phyloP scores from a whole-genome alignment of 1,140 invertebrate species.

The Ectropis grisescens region DNA sequence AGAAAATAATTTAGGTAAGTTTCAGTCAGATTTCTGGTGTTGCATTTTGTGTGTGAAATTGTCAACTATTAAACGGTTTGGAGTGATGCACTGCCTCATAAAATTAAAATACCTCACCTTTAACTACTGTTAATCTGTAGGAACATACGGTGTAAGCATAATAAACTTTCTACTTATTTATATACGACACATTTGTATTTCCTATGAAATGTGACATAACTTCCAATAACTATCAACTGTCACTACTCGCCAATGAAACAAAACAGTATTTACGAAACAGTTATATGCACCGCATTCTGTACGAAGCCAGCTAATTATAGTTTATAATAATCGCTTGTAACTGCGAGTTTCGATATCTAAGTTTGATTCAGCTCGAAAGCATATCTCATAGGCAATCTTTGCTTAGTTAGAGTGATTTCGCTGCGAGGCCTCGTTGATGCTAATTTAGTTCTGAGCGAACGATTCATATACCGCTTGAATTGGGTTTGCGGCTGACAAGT shows the following conservation, averaged over 20 bases:
- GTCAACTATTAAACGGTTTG: too few relatives aligned
- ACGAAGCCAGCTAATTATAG: slow-evolving; percentile 56
- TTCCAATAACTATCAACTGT: too few relatives aligned
- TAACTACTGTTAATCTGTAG: too few relatives aligned
- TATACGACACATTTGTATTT: too few relatives aligned
- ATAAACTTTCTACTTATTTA: too few relatives aligned
- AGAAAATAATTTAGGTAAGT: too few relatives aligned
- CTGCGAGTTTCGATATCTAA: slow-evolving; percentile 46
- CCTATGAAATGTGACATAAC: too few relatives aligned
- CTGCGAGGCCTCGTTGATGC: slow-evolving; percentile 62
- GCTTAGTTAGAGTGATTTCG: slow-evolving; percentile 59
- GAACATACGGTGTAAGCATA: too few relatives aligned
- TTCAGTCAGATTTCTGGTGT: too few relatives aligned
- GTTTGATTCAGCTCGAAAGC: slow-evolving; percentile 54
- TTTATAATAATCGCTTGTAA: slow-evolving; percentile 59
- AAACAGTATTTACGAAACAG: slow-evolving; percentile 11
- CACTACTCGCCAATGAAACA: slow-evolving; percentile 41
- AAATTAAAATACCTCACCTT: too few relatives aligned
- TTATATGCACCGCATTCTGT: slow-evolving; percentile 54
- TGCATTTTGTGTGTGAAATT: too few relatives aligned
- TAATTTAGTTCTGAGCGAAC: slow-evolving; percentile 57
- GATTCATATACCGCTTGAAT: slow-evolving; percentile 56
- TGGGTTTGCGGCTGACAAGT: slow-evolving; percentile 46
- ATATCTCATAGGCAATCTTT: slow-evolving; percentile 49
- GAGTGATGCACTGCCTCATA: too few relatives aligned